phyloP scores from a whole-genome alignment of 2,113 vertebrate genomes.

The Pachyramphus minor region DNA sequence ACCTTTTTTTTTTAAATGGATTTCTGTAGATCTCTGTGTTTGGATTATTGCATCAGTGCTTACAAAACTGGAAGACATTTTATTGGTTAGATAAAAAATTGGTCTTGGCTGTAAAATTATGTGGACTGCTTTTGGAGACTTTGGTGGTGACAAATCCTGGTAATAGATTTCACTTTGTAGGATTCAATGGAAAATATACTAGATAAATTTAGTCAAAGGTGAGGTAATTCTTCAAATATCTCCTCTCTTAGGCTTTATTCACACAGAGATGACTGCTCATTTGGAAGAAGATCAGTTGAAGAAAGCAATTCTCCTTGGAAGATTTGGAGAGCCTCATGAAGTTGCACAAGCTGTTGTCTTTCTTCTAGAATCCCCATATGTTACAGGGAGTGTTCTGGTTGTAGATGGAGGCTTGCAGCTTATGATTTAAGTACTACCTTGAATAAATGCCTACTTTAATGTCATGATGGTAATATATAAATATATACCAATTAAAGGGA shows the following conservation, averaged over 20 bases:
- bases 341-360: slow-evolving; percentile 84
- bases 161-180: background rate
- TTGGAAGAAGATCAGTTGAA: slow-evolving; percentile 76
- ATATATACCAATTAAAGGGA: background rate
- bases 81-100: background rate
- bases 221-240: background rate
- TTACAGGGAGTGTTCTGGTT: slow-evolving; percentile 87
- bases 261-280: slow-evolving; percentile 88
- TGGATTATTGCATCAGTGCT: background rate
- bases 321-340: slow-evolving; percentile 85
- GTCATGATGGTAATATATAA: background rate
- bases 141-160: background rate
- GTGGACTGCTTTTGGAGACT: background rate
- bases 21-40: background rate
- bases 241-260: slow-evolving; percentile 82
- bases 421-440: slow-evolving; percentile 54
- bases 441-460: background rate
- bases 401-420: slow-evolving; percentile 92
- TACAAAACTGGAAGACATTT: background rate
- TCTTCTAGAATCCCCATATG: slow-evolving; percentile 85
- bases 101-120: background rate
- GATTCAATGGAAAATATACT: background rate
- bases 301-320: slow-evolving; percentile 79
- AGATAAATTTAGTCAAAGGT: background rate
- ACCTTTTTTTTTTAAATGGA: background rate